Percentiles rank a stretch among this genome's conserved stretches.
phyloP scores from a whole-genome alignment of 2,113 vertebrate genomes.

The Bucco capensis region DNA sequence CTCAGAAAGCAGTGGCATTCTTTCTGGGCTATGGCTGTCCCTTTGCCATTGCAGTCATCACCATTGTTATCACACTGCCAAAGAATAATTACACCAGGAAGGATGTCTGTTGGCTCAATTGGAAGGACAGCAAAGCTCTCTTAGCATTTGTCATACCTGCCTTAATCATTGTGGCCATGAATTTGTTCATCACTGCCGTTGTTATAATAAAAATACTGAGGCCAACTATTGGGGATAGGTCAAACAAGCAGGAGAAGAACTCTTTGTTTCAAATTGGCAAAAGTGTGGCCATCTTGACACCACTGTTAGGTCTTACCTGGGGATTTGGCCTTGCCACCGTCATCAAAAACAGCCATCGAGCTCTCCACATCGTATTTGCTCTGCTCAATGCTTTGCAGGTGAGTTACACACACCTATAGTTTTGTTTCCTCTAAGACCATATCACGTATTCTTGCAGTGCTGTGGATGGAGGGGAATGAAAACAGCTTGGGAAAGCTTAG shows the following conservation, averaged over 20 bases:
- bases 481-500: not conserved
- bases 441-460: not conserved
- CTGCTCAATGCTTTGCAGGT: conserved; percentile 78
- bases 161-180: conserved; percentile 78
- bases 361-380: conserved; percentile 69
- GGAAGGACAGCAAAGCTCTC: conserved; percentile 75
- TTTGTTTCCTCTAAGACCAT: not conserved
- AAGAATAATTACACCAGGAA: conserved; percentile 60
- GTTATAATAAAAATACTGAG: conserved; percentile 86
- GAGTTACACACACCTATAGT: not conserved
- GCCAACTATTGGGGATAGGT: conserved; percentile 75
- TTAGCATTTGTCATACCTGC: conserved; percentile 82
- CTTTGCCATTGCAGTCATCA: conserved; percentile 76
- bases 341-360: not conserved
- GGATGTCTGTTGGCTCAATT: conserved; percentile 82
- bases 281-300: conserved; percentile 76
- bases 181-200: conserved; percentile 79
- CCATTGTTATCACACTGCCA: conserved; percentile 67
- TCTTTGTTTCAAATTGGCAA: conserved; percentile 72
- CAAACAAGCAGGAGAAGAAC: conserved; percentile 66
- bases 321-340: conserved; percentile 69
- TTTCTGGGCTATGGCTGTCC: conserved; percentile 84
- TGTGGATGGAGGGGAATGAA: not conserved
- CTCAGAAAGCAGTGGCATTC: conserved; percentile 76
- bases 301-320: conserved; percentile 79